phyloP scores from a whole-genome alignment of 2,113 vertebrate species.

The Xiphorhynchus elegans region DNA sequence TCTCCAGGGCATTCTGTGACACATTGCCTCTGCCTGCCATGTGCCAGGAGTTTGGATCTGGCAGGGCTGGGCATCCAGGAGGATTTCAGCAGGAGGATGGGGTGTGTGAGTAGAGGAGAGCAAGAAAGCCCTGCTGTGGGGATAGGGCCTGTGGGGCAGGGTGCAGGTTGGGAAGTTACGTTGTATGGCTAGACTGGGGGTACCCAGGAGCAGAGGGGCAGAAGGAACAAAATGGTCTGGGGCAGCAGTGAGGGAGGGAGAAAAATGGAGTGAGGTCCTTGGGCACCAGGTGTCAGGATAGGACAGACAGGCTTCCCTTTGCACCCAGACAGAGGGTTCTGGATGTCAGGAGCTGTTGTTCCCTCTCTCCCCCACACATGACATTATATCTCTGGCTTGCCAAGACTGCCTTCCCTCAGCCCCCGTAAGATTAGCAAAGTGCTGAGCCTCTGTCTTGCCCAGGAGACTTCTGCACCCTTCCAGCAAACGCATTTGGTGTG shows the following conservation, averaged over 20 bases:
- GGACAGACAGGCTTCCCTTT: background rate
- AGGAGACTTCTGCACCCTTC: background rate
- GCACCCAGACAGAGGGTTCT: background rate
- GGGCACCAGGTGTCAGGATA: background rate
- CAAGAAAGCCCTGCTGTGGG: background rate
- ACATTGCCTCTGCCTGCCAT: background rate
- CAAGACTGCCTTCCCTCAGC: background rate
- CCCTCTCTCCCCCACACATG: background rate
- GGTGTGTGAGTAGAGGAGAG: accelerated
- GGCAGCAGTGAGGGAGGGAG: background rate
- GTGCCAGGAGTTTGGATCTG: background rate
- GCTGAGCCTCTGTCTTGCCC: background rate
- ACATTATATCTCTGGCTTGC: background rate
- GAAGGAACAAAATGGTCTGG: background rate
- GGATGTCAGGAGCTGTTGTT: background rate
- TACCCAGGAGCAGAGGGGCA: background rate
- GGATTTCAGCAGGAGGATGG: background rate
- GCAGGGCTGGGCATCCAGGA: background rate
- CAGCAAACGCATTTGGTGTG: constrained; percentile 15
- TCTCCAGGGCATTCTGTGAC: background rate
- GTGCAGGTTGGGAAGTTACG: background rate
- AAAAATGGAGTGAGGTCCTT: background rate
- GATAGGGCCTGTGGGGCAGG: background rate
- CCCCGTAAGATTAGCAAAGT: background rate
- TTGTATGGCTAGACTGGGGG: accelerated